Evolutionary conservation across 2,113 vertebrate genomes (phyloP), one percentile per base, ranked within the genome.

Genomic region (Oenanthe oenanthe): DNA sequence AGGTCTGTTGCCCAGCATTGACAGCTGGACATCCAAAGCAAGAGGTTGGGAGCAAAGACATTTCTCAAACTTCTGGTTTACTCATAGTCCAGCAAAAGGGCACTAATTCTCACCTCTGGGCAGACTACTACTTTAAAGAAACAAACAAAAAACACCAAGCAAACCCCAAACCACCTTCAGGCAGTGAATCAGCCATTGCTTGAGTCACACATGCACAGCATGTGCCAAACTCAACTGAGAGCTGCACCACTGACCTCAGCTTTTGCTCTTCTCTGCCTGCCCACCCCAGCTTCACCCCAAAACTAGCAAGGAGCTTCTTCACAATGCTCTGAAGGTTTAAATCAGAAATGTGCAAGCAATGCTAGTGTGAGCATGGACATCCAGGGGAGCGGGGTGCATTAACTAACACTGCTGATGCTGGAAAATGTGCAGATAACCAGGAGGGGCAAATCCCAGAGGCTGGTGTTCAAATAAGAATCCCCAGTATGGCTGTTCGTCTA

Each of bases 11-110:
- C 7, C 17, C 4, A 2, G 48, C 13, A 3, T 0, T 13, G 18
- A 50, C 45, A 0, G 0, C 15, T 1, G 4, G 51, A 72, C 11
- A 31, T 34, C 51, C 43, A 17, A 6, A 51, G 32, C 9, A 17
- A 61, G 50, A 62, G 25, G 16, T 29, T 80, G 45, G 29, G 58
- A 93, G 56, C 29, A 61, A 76, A 89, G 32, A 14, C 29, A 57
- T 17, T 80, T 53, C 47, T 84, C 3, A 0, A 56, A 71, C 16
- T 32, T 76, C 61, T 48, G 36, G 16, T 65, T 83, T 83, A 80
- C 51, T 86, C 38, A n/a, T 1, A 66, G 53, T 24, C 51, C 47
- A 77, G 38, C 1, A 1, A 34, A 89, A 77, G 0, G 2, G 50
- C 36, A 86, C 13, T 31, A 61, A 6, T 57, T 93, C 79, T 83